Base-by-base conservation (phyloP, 1,140 invertebrate genomes). In the Drosophila virilis region DNA sequence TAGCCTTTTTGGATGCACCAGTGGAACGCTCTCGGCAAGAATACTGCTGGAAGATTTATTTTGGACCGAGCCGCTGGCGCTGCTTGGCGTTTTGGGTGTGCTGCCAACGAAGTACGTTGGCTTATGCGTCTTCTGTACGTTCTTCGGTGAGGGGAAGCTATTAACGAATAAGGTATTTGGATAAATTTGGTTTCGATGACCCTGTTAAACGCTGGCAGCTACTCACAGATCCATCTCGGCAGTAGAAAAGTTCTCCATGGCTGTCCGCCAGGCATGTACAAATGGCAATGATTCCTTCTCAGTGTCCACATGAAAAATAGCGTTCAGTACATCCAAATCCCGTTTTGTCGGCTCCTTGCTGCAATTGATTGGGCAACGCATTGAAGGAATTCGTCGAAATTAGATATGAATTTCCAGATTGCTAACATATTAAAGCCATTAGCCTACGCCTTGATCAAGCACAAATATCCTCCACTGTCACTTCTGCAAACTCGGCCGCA, bases 291-390 rank as follows among this genome's bases (percentile, higher is more conserved):
- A 88, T 22, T 93, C 92, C 28, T 93, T 80, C 33, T 93, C 92
- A 48, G 96, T 90, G 8, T 92, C 33, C 57, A 92, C 89, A 66
- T 93, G 78, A 35, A 92, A 79, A 62, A 96, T 84, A 6, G 96
- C 96, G 78, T 95, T 95, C 65, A 94, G 95, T 48, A 96, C 96
- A 38, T 95, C 93, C 62, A 94, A 92, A 92, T 97, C 96, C 58
- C 95, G 93, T 88, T 96, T 96, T 0, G 94, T 94, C 13, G 95
- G 95, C 70, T 93, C 93, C 73, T 94, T 93, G 8, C 95, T 96
- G 82, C 58, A 94, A 33, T 8, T 0, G 32, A 37, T 32, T 6
- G 32, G n/a, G 12, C 0, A 6, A 37, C 37, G 17, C n/a, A n/a
- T 55, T 12, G 8, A 8, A 15, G 12, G 42, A 13, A 9, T 15